phyloP scores from a whole-genome alignment of 2,888 invertebrate genomes.

The Fabriciana adippe region DNA sequence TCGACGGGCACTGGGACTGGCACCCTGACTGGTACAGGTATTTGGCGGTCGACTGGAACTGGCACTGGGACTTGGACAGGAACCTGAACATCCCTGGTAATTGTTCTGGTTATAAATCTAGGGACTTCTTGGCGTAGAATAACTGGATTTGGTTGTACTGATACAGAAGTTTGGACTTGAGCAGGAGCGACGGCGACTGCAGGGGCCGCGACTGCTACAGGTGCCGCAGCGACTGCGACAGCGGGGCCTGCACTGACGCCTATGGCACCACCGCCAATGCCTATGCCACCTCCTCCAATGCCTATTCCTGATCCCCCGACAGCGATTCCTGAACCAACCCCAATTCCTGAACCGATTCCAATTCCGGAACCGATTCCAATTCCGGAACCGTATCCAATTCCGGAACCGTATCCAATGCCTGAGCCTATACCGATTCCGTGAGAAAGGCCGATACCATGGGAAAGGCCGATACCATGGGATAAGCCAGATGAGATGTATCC shows the following conservation, averaged over 20 bases:
- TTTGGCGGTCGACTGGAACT: constrained; percentile 65
- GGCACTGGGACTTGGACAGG: constrained; percentile 58
- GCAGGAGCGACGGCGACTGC: constrained; percentile 45
- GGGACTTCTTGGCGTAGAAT: constrained; percentile 74
- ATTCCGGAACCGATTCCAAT: constrained; percentile 19
- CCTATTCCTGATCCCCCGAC: constrained; percentile 27
- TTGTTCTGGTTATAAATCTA: constrained; percentile 71
- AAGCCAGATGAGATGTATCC: constrained; percentile 37
- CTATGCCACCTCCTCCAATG: constrained; percentile 30
- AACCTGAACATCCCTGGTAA: constrained; percentile 71
- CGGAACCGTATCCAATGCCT: constrained; percentile 31
- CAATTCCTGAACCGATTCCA: constrained; percentile 25
- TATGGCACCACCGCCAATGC: constrained; percentile 25
- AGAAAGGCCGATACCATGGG: constrained; percentile 24
- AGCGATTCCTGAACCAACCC: constrained; percentile 29
- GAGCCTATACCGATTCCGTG: constrained; percentile 28
- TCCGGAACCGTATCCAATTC: constrained; percentile 28
- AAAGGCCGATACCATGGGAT: constrained; percentile 41
- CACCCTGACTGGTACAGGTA: constrained; percentile 77
- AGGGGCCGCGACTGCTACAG: constrained; percentile 46
- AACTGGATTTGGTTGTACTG: constrained; percentile 71
- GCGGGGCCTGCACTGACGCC: constrained; percentile 42
- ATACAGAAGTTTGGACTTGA: constrained; percentile 66
- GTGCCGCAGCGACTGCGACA: constrained; percentile 46
- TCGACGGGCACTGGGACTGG: constrained; percentile 79